Conservation (phyloP, 1,140 invertebrate genomes). For the Hesperophylax magnus region DNA sequence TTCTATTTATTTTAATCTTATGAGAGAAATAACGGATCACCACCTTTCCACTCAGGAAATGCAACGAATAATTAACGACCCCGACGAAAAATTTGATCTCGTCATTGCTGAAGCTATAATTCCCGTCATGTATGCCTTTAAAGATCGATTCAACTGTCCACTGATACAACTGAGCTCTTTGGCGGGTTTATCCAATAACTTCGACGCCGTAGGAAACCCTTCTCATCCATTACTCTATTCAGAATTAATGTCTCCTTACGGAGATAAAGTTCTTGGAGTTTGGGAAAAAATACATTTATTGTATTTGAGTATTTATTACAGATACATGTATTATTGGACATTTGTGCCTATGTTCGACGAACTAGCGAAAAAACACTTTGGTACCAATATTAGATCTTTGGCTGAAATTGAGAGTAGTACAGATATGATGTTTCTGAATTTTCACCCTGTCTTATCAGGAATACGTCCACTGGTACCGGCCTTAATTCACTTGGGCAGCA, state of each 20-base stretch:
- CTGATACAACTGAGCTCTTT: constrained; percentile 64
- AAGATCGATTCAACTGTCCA: constrained; percentile 63
- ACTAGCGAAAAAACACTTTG: constrained; percentile 59
- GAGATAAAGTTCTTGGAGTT: too few relatives aligned
- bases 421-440: constrained; percentile 71
- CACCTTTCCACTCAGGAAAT: constrained; percentile 37
- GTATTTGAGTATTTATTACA: constrained; percentile 41
- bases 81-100: constrained; percentile 62
- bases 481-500: constrained; percentile 68
- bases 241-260: too few relatives aligned
- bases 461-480: constrained; percentile 66
- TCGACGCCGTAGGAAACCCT: constrained; percentile 64
- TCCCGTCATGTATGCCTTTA: constrained; percentile 59
- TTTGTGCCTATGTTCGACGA: constrained; percentile 53
- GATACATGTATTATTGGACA: constrained; percentile 41
- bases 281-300: too few relatives aligned
- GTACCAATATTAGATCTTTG: constrained; percentile 55
- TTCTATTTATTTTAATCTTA: constrained; percentile 39
- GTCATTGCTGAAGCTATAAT: constrained; percentile 60
- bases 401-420: constrained; percentile 64
- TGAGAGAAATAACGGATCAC: constrained; percentile 52
- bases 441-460: constrained; percentile 65
- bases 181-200: constrained; percentile 48
- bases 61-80: constrained; percentile 31
- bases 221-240: constrained; percentile 64